Conservation (phyloP, 2,113 vertebrate species). For the Dendropsophus ebraccatus region DNA sequence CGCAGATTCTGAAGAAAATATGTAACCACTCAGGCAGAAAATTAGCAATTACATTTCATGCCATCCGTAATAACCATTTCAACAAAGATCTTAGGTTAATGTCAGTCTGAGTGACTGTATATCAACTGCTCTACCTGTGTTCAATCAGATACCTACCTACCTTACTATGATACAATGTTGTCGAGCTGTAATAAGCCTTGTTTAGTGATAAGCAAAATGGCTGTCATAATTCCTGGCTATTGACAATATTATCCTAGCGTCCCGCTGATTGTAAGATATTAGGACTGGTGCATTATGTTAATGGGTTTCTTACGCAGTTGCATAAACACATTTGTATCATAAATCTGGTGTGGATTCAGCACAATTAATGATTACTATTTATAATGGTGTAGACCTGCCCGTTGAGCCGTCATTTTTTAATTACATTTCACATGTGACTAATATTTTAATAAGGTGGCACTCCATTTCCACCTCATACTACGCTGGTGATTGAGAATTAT, state of each 20-base stretch:
- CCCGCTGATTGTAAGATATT: conserved; percentile 15
- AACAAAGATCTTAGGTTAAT: conserved; percentile 92
- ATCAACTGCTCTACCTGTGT: conserved; percentile 91
- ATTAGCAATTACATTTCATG: conserved; percentile 96
- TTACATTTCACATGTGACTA: background rate
- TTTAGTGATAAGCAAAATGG: conserved; percentile 84
- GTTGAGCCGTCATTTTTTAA: background rate
- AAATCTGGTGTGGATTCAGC: background rate
- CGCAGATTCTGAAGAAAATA: conserved; percentile 86
- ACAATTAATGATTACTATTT: background rate
- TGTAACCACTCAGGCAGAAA: conserved; percentile 91
- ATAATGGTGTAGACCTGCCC: too few relatives aligned
- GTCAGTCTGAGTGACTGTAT: conserved; percentile 85
- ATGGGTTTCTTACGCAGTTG: background rate
- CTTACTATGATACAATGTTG: conserved; percentile 73
- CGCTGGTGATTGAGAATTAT: background rate
- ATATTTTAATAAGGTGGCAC: background rate
- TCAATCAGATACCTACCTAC: conserved; percentile 80
- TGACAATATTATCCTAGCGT: conserved; percentile 81
- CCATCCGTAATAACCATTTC: conserved; percentile 98
- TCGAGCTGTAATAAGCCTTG: conserved; percentile 77
- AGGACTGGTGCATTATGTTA: background rate
- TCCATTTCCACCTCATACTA: background rate
- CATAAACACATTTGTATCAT: background rate
- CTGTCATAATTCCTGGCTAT: conserved; percentile 78